A percentile compares a stretch with the other conserved stretches of the same genome.
These are phyloP conservation scores for Aphodius sticticus DNA, from an alignment of 2,888 invertebrate species.

Conservation along the genomic window DNA sequence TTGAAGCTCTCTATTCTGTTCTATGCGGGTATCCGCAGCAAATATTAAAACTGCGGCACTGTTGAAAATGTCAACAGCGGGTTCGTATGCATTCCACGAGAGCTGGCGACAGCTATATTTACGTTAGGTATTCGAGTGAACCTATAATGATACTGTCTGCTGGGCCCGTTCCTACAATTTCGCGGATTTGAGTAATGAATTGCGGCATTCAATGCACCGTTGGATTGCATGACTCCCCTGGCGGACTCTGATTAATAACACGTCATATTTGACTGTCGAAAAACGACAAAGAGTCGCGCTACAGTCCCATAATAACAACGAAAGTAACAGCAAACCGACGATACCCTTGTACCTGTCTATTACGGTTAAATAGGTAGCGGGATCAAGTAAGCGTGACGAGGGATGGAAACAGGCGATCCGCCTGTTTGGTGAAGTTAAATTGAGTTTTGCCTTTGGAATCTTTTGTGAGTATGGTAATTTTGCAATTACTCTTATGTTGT, in stretches of 20 bases:
- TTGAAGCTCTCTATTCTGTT: neutral
- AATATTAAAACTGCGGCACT: neutral
- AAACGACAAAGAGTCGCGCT: neutral
- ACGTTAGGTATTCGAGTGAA: conserved; percentile 24
- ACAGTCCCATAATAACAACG: neutral
- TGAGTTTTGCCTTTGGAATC: neutral
- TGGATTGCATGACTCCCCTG: neutral
- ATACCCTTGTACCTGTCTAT: neutral
- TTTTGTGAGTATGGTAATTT: neutral
- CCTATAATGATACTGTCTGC: conserved; percentile 24
- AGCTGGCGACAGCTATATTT: conserved; percentile 13
- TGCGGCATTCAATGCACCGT: conserved; percentile 4
- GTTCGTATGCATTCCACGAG: conserved; percentile 10
- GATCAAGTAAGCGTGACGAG: neutral
- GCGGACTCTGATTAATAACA: conserved; percentile 4
- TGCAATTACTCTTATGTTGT: neutral
- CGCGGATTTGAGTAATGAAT: conserved; percentile 7
- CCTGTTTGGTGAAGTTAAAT: neutral
- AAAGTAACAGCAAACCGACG: neutral
- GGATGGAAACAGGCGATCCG: neutral
- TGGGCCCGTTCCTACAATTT: conserved; percentile 20
- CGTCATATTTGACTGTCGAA: conserved; percentile 4
- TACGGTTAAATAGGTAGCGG: neutral
- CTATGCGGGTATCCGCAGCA: neutral
- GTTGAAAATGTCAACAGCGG: conserved; percentile 18